Conservation (phyloP, 1,140 invertebrate genomes). For the Kradibia gibbosae region DNA sequence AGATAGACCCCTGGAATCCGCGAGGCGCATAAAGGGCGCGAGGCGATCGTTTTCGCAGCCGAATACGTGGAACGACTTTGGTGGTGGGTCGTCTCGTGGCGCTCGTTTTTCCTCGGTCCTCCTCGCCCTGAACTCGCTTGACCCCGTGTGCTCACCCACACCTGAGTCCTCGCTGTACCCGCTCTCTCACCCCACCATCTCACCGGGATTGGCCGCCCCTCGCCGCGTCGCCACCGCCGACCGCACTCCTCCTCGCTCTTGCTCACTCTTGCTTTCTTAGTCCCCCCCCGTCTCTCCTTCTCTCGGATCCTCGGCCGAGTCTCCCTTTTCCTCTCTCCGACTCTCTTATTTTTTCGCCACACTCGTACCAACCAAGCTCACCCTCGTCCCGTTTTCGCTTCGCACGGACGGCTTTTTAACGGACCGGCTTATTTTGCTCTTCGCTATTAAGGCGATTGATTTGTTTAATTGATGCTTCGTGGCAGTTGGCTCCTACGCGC, state of each 20-base stretch:
- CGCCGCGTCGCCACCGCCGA: too few relatives aligned
- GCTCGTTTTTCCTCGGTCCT: background rate
- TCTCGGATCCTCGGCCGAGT: background rate
- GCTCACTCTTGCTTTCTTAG: slow-evolving; percentile 12
- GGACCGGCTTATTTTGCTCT: background rate
- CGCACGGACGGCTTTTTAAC: background rate
- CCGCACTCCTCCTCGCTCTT: background rate
- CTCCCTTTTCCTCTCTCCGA: background rate
- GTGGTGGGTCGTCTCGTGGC: slow-evolving; percentile 14
- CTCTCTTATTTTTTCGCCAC: too few relatives aligned
- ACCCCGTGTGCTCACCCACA: slow-evolving; percentile 50
- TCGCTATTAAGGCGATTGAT: background rate
- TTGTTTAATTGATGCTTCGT: background rate
- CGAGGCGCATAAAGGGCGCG: slow-evolving; percentile 23
- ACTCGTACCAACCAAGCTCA: too few relatives aligned
- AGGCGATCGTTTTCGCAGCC: slow-evolving; percentile 44
- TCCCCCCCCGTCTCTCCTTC: background rate
- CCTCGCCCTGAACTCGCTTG: slow-evolving; percentile 47
- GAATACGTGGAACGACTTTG: slow-evolving; percentile 42
- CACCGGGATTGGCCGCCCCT: too few relatives aligned
- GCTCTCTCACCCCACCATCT: slow-evolving; percentile 1
- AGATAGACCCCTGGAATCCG: slow-evolving; percentile 44
- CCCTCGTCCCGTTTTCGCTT: too few relatives aligned
- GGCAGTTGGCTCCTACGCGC: too few relatives aligned
- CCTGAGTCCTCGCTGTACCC: slow-evolving; percentile 4